Percentiles rank a stretch among this genome's conserved stretches.
Conservation (phyloP, 92 coral and sea anemone species). For the Chrysogorgia sp. region DNA sequence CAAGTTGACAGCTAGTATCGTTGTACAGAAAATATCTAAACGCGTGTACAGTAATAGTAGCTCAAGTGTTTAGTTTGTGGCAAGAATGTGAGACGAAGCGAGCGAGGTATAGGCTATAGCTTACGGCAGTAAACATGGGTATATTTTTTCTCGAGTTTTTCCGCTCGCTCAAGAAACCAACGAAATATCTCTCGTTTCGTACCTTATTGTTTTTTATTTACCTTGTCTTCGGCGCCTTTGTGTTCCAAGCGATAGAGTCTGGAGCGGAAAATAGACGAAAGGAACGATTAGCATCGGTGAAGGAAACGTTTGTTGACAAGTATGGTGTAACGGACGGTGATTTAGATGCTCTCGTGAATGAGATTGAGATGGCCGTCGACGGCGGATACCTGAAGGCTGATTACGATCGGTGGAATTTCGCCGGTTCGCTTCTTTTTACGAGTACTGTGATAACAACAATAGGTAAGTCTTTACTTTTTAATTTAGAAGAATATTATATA, state of each 20-base stretch:
- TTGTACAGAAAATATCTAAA: too few relatives aligned
- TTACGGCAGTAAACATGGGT: constrained; percentile 63
- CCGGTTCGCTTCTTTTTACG: constrained; percentile 88
- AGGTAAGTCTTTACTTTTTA: constrained; percentile 62
- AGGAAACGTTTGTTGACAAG: constrained; percentile 72
- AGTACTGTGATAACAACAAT: constrained; percentile 95
- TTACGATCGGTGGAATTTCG: constrained; percentile 91
- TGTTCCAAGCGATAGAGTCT: constrained; percentile 95
- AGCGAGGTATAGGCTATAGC: background rate
- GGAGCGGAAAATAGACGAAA: constrained; percentile 90
- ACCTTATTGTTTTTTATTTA: constrained; percentile 84
- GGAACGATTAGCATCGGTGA: constrained; percentile 79
- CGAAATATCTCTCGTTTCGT: constrained; percentile 80
- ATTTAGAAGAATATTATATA: background rate
- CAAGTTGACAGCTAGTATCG: too few relatives aligned
- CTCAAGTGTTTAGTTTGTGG: background rate
- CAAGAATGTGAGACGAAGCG: constrained; percentile 11
- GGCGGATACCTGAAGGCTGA: constrained; percentile 96
- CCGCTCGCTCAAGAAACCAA: constrained; percentile 94
- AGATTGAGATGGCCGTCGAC: constrained; percentile 93
- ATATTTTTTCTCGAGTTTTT: constrained; percentile 96
- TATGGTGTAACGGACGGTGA: constrained; percentile 92
- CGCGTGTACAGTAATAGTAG: background rate
- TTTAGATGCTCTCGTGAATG: constrained; percentile 75
- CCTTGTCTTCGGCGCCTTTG: constrained; percentile 91